Percentiles rank a stretch among this genome's conserved stretches.
These are phyloP conservation scores for Euglossa dilemma DNA, from an alignment of 1,140 invertebrate species.

Conservation along the genomic window DNA sequence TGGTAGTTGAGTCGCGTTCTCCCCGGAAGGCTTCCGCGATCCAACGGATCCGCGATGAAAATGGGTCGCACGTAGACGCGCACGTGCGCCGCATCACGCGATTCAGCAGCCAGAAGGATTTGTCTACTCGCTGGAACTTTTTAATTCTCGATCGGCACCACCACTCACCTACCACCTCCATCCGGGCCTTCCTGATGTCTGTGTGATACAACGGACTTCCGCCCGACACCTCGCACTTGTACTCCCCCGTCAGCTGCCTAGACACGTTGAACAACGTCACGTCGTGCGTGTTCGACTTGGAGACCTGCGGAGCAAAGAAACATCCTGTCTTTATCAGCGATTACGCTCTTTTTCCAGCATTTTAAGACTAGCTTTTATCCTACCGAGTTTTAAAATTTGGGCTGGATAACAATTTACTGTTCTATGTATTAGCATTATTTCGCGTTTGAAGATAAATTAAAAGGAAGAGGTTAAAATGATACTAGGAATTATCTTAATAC, in stretches of 20 bases:
- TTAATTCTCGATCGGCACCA: constrained; percentile 14
- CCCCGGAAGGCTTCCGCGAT: background rate
- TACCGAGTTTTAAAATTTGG: too few species aligned
- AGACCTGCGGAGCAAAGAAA: constrained; percentile 77
- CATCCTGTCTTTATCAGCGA: background rate
- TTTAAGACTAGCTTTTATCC: too few species aligned
- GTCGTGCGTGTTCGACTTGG: constrained; percentile 82
- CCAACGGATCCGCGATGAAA: constrained; percentile 29
- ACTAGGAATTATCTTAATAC: too few species aligned
- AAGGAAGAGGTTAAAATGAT: too few species aligned
- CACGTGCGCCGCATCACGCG: constrained; percentile 38
- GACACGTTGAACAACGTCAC: constrained; percentile 84
- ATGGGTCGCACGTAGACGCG: constrained; percentile 35
- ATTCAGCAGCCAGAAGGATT: constrained; percentile 32
- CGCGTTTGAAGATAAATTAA: too few species aligned
- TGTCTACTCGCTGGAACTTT: constrained; percentile 38
- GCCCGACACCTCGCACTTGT: constrained; percentile 90
- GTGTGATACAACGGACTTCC: constrained; percentile 89
- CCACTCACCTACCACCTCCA: constrained; percentile 88
- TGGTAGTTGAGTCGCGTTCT: background rate
- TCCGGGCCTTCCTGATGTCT: constrained; percentile 84
- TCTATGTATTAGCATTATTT: too few species aligned
- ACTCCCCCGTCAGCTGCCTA: constrained; percentile 85
- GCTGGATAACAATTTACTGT: too few species aligned
- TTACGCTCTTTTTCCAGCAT: background rate